phyloP scores from a whole-genome alignment of 2,888 invertebrate species.

The Cataglyphis altisquamis region DNA sequence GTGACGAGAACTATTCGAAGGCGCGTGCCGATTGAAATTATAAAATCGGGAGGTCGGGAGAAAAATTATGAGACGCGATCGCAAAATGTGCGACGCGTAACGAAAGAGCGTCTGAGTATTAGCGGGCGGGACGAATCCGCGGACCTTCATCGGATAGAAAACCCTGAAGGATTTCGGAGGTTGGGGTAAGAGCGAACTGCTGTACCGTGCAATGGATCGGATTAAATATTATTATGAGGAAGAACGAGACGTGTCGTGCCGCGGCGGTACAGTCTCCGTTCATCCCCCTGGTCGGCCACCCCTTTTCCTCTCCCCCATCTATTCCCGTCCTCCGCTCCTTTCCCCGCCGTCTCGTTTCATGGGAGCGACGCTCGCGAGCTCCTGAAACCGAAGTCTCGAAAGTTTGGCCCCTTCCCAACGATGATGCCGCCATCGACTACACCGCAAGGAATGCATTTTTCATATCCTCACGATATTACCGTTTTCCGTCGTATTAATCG shows the following conservation, averaged over 20 bases:
- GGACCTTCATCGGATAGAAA: conserved; percentile 71
- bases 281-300: conserved; percentile 56
- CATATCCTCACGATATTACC: conserved; percentile 80
- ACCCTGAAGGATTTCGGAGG: conserved; percentile 80
- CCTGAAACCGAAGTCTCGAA: conserved; percentile 78
- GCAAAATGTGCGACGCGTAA: not conserved
- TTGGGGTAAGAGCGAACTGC: conserved; percentile 84
- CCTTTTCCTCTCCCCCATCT: conserved; percentile 23
- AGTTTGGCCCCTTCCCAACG: conserved; percentile 78
- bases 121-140: conserved; percentile 63
- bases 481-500: conserved; percentile 78
- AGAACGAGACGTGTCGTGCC: conserved; percentile 82
- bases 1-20: not conserved
- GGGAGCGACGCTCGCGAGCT: conserved; percentile 66
- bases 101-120: conserved; percentile 37
- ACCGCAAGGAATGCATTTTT: conserved; percentile 80
- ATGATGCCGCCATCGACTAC: conserved; percentile 69
- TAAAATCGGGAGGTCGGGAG: not conserved
- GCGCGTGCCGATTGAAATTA: not conserved
- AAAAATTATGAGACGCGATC: not conserved
- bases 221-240: conserved; percentile 86
- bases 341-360: conserved; percentile 41
- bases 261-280: conserved; percentile 70
- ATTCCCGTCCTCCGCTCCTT: conserved; percentile 38
- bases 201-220: conserved; percentile 85